Evolutionary conservation across 2,113 vertebrate species (phyloP).

Genomic region (Alouatta palliata): DNA sequence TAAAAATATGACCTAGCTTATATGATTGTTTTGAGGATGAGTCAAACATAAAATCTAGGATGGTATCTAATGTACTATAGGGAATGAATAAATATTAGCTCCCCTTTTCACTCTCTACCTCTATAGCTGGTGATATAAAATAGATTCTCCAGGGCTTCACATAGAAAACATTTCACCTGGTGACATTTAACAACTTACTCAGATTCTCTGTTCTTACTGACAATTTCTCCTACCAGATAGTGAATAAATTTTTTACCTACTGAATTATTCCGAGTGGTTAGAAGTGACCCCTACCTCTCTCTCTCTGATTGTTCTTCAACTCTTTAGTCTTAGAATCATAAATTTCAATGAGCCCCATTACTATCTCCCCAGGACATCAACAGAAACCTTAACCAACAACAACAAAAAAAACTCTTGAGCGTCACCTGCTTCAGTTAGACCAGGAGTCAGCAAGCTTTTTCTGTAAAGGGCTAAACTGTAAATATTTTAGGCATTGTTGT

Average conservation of each 20-base stretch:
- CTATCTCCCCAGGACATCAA: not conserved
- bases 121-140: not conserved
- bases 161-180: slow-evolving; percentile 49
- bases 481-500: slow-evolving; percentile 9
- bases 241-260: not conserved
- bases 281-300: not conserved
- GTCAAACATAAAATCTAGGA: slow-evolving; percentile 29
- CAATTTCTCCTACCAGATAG: not conserved
- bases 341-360: slow-evolving; percentile 31
- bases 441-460: slow-evolving; percentile 27
- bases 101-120: not conserved
- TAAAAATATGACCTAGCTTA: not conserved
- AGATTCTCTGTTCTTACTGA: slow-evolving; percentile 20
- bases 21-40: slow-evolving; percentile 26
- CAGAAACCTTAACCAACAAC: slow-evolving; percentile 18
- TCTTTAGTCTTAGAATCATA: slow-evolving; percentile 34
- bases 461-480: slow-evolving; percentile 28
- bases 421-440: not conserved
- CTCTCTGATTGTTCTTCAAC: not conserved
- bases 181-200: slow-evolving; percentile 42
- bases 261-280: slow-evolving; percentile 16
- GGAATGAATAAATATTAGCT: not conserved
- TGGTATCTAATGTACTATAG: not conserved
- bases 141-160: not conserved
- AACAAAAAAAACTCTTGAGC: not conserved